phyloP scores from a whole-genome alignment of 2,113 vertebrate species.

The Clarias macrocephalus region DNA sequence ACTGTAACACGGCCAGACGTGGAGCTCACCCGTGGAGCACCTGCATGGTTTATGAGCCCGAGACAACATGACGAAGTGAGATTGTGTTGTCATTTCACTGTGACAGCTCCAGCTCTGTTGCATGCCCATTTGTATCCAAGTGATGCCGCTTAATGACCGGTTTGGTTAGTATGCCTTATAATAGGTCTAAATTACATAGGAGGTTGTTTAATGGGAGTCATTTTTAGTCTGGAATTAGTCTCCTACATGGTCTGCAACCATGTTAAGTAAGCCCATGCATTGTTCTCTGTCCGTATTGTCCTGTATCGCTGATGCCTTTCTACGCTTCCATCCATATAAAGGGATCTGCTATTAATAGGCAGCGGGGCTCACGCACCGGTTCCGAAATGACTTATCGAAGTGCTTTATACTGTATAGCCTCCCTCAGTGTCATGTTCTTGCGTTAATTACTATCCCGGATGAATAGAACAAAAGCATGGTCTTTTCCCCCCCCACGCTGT shows the following conservation, averaged over 20 bases:
- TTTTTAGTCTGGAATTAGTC: neutral
- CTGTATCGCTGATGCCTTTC: neutral
- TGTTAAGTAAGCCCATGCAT: neutral
- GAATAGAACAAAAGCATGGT: conserved; percentile 48
- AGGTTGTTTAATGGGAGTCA: neutral
- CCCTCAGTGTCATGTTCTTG: conserved; percentile 39
- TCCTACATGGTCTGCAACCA: neutral
- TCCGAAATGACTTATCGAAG: conserved; percentile 5
- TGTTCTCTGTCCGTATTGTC: neutral
- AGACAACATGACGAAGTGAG: neutral
- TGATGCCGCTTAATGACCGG: neutral
- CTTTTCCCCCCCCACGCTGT: conserved; percentile 32
- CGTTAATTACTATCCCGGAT: conserved; percentile 41
- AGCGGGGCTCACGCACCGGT: neutral
- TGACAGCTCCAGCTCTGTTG: neutral
- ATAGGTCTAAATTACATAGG: neutral
- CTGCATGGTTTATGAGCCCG: conserved; percentile 26
- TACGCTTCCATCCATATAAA: neutral
- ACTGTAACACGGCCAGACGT: neutral
- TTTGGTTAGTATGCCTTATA: neutral
- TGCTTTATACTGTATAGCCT: conserved; percentile 24
- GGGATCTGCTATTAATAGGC: neutral
- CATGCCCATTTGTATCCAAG: neutral
- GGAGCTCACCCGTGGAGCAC: neutral
- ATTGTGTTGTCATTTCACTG: conserved; percentile 8